Conservation (phyloP, 2,888 invertebrate genomes). For the Hirudinaria manillensis region DNA sequence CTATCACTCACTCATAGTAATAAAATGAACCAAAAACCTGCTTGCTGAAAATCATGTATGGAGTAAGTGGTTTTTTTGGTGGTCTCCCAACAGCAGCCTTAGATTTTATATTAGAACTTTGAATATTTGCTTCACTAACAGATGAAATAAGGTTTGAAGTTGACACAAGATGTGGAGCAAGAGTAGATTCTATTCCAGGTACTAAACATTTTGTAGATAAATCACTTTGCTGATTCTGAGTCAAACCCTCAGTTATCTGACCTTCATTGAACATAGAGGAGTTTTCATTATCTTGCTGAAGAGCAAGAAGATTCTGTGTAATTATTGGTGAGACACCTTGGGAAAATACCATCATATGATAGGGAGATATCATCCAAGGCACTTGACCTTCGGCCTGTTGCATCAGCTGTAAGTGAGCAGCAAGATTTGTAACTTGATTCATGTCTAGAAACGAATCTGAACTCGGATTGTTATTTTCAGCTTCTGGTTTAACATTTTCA, state of each 20-base stretch:
- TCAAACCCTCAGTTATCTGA: background rate
- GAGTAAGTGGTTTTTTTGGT: slow-evolving; percentile 34
- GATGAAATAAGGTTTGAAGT: background rate
- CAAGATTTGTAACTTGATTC: slow-evolving; percentile 4
- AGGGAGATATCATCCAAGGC: slow-evolving; percentile 13
- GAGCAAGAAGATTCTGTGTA: slow-evolving; percentile 4
- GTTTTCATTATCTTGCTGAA: background rate
- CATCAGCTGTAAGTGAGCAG: slow-evolving; percentile 2
- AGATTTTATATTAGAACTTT: background rate
- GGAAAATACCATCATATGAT: slow-evolving; percentile 6
- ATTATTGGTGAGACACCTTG: slow-evolving; percentile 6
- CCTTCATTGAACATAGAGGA: background rate
- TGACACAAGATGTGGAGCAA: background rate
- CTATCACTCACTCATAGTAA: background rate
- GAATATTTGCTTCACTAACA: background rate
- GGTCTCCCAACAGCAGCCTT: slow-evolving; percentile 17
- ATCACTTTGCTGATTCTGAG: background rate
- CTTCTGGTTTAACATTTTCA: slow-evolving; percentile 14
- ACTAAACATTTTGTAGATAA: background rate
- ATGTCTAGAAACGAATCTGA: slow-evolving; percentile 2
- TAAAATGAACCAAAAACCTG: slow-evolving; percentile 11
- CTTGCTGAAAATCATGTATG: slow-evolving; percentile 35
- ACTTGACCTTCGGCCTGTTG: slow-evolving; percentile 11
- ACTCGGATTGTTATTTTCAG: background rate
- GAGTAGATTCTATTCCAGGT: background rate